Conservation (phyloP, 2,113 vertebrate genomes). For the Bufo gargarizans region DNA sequence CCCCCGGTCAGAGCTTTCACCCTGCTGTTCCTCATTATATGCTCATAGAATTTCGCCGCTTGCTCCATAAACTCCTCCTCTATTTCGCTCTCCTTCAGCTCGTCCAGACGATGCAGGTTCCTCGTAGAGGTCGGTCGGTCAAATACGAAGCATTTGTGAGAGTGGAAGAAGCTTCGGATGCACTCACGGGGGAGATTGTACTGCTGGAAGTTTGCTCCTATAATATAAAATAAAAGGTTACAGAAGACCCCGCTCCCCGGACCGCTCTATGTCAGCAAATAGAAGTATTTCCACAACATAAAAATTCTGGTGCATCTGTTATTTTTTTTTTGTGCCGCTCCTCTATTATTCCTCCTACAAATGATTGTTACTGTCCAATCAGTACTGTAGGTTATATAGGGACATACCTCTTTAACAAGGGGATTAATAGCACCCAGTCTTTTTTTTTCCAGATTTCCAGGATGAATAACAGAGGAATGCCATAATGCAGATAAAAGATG, state of each 20-base stretch:
- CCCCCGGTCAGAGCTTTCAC: background rate
- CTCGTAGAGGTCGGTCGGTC: slow-evolving; percentile 43
- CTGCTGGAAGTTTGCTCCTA: background rate
- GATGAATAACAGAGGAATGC: no score
- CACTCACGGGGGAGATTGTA: slow-evolving; percentile 55
- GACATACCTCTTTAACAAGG: no score
- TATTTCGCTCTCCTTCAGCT: background rate
- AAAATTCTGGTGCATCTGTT: no score
- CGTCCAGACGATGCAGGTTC: background rate
- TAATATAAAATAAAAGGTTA: background rate
- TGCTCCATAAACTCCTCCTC: background rate
- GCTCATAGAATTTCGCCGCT: background rate
- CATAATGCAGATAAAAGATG: no score
- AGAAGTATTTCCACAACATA: no score
- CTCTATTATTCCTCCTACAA: no score
- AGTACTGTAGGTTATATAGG: no score
- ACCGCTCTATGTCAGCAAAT: no score
- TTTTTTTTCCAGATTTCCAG: no score
- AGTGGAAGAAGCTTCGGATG: slow-evolving; percentile 39
- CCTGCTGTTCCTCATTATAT: background rate
- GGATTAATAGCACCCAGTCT: no score
- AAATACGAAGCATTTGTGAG: slow-evolving; percentile 63
- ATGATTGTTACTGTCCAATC: no score
- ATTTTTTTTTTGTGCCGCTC: no score
- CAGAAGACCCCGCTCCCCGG: background rate